These are phyloP conservation scores for Suncus etruscus DNA, from an alignment of 2,113 vertebrate genomes.

Conservation along the genomic window DNA sequence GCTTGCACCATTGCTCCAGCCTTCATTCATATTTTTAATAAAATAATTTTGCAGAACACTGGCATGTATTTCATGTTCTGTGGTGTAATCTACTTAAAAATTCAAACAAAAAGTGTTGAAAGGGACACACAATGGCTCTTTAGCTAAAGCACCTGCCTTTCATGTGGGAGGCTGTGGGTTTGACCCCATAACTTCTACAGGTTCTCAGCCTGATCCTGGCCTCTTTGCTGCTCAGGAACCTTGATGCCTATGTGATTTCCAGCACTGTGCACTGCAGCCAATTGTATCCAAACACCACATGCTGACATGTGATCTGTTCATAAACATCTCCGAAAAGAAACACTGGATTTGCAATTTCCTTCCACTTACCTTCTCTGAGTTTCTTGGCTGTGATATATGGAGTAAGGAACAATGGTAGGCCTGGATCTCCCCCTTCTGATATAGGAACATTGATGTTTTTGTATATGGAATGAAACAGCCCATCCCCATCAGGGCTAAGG, in stretches of 20 bases:
- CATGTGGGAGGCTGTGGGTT: too few relatives aligned
- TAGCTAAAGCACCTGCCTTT: too few relatives aligned
- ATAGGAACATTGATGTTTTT: slow-evolving; percentile 78
- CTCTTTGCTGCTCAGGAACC: too few relatives aligned
- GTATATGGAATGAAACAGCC: slow-evolving; percentile 86
- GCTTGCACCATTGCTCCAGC: too few relatives aligned
- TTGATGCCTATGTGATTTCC: too few relatives aligned
- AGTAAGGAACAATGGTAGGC: slow-evolving; percentile 91
- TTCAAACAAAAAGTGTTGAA: not conserved
- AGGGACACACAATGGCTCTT: too few relatives aligned
- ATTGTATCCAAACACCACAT: too few relatives aligned
- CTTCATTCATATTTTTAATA: slow-evolving; percentile 11
- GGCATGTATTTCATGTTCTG: not conserved
- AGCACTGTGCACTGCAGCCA: too few relatives aligned
- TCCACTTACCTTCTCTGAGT: slow-evolving; percentile 86
- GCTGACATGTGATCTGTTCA: too few relatives aligned
- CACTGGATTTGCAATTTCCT: not conserved
- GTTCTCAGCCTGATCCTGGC: too few relatives aligned
- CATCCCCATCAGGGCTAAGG: slow-evolving; percentile 80
- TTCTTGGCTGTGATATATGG: slow-evolving; percentile 89
- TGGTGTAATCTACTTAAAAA: not conserved
- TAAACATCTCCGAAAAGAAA: too few relatives aligned
- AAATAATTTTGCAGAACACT: slow-evolving; percentile 17
- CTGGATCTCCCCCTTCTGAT: slow-evolving; percentile 81
- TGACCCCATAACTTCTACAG: too few relatives aligned